Conservation (phyloP, 2,113 vertebrate species). For the Barnardius zonarius region DNA sequence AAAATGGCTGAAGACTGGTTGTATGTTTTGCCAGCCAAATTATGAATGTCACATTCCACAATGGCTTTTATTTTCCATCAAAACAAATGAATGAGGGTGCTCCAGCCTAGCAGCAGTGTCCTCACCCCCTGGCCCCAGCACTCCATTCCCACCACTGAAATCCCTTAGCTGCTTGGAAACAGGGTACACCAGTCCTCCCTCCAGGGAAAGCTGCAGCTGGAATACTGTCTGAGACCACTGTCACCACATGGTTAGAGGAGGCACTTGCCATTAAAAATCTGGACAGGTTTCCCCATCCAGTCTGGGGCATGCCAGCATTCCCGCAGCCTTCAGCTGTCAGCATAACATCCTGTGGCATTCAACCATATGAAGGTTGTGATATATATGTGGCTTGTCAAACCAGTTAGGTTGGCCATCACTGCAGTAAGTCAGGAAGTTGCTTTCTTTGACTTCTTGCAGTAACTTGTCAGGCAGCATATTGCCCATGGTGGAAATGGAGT, state of each 20-base stretch:
- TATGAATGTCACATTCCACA: not conserved
- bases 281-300: not conserved
- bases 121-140: not conserved
- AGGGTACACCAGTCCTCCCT: not conserved
- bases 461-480: not conserved
- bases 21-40: not conserved
- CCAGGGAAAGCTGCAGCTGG: not conserved
- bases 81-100: not conserved
- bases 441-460: slow-evolving; percentile 5
- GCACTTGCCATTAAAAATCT: not conserved
- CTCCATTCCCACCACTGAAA: not conserved
- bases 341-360: not conserved
- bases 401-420: not conserved
- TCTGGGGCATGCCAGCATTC: not conserved
- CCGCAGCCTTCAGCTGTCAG: not conserved
- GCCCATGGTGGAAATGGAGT: not conserved
- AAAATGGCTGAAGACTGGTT: not conserved
- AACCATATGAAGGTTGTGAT: rapidly evolving
- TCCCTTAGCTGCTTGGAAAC: not conserved
- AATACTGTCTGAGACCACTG: not conserved
- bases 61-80: not conserved
- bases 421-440: not conserved
- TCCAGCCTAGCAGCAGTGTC: not conserved
- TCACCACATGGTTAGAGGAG: not conserved
- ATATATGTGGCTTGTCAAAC: not conserved